Conservation (phyloP, 2,113 vertebrate species). For the Catharus bicknelli region DNA sequence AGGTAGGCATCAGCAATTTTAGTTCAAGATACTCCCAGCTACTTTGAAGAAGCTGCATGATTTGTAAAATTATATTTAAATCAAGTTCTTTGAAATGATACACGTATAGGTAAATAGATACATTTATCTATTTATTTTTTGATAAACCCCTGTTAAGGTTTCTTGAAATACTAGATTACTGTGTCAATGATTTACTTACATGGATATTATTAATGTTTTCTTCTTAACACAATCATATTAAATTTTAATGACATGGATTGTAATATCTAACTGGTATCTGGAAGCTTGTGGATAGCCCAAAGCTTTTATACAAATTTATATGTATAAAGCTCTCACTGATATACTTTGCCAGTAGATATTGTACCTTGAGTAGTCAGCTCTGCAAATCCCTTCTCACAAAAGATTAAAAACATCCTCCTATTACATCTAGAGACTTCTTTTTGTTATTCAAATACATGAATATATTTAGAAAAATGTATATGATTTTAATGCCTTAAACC, state of each 20-base stretch:
- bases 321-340: constrained; percentile 81
- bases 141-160: constrained; percentile 65
- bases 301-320: constrained; percentile 84
- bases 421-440: constrained; percentile 85
- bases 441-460: constrained; percentile 88
- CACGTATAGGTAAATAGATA: constrained; percentile 49
- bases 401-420: constrained; percentile 85
- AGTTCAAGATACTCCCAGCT: constrained; percentile 38
- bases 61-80: constrained; percentile 70
- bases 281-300: constrained; percentile 77
- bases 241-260: constrained; percentile 81
- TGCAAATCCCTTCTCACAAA: constrained; percentile 84
- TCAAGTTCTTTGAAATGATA: constrained; percentile 41
- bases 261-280: constrained; percentile 79
- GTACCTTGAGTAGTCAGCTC: constrained; percentile 80
- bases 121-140: constrained; percentile 67
- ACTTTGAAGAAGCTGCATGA: constrained; percentile 48
- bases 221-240: constrained; percentile 79
- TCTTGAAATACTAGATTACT: constrained; percentile 73
- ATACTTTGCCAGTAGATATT: constrained; percentile 83
- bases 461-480: constrained; percentile 83
- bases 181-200: constrained; percentile 78
- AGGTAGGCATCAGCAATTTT: constrained; percentile 30
- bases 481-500: constrained; percentile 83
- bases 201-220: constrained; percentile 76